Evolutionary conservation across 2,113 vertebrate species (phyloP), one percentile per base, ranked within the genome.

Genomic region (Chlorodrepanis virens): DNA sequence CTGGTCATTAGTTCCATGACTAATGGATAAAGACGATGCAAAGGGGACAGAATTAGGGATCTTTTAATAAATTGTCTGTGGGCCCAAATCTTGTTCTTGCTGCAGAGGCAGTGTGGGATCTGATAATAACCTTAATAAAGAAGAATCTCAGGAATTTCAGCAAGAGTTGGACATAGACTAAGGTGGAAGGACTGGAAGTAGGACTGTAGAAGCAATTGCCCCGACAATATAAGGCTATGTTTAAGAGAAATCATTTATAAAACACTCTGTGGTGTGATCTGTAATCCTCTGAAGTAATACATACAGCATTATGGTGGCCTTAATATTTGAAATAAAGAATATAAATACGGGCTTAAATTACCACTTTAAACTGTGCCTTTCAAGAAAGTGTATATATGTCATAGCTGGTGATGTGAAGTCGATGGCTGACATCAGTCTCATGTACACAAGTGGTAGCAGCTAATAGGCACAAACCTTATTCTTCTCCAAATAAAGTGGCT

Each of bases 321-420:
- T 88, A 33, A 28, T 80, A 89, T 88, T 92, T 90, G 68, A 71
- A 86, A 83, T 77, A 93, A 90, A 83, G 57, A 79, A 49, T 56
- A 50, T 59, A 91, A 88, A 59, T 25, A 77, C n/a, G n/a, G 52
- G 39, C 14, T 59, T 86, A 94, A 81, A 40, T 90, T 67, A 86
- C 37, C 50, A 18, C 67, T 93, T 91, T 74, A 68, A 78, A 53
- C 15, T 27, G 63, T 80, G 68, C 75, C 42, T 80, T 83, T 90
- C 63, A 63, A 40, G 50, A 88, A 81, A 47, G 42, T 52, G 4
- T 63, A 20, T 70, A 33, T 56, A 33, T 65, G 79, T 86, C 83
- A 47, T 18, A 74, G 83, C 59, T 39, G 50, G 42, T 67, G 89
- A 61, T 67, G 25, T 53, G 60, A 84, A 96, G 52, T 50, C 72